A percentile compares a stretch with the other conserved stretches of the same genome.
phyloP scores from a whole-genome alignment of 2,797 vertebrate species.

The Anolis apletophallus region DNA sequence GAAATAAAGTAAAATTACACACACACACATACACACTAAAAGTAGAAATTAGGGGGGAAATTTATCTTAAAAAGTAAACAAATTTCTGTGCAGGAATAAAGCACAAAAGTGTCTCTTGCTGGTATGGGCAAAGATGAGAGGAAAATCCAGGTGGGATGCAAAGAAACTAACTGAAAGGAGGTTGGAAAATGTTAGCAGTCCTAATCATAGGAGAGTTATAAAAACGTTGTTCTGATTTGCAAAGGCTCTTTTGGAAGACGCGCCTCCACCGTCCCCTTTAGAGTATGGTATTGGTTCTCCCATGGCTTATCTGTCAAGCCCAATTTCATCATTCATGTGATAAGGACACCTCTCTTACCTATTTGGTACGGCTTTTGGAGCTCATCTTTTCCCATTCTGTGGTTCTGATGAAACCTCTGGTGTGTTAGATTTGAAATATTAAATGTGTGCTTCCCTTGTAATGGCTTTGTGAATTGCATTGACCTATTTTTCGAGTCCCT shows the following conservation, averaged over 20 bases:
- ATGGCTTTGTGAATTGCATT: neutral
- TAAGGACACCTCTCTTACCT: neutral
- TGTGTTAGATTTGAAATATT: slow-evolving; percentile 18
- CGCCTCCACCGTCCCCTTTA: too few species aligned
- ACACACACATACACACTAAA: too few species aligned
- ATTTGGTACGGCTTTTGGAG: neutral
- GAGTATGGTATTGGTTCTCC: neutral
- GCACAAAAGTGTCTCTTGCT: too few species aligned
- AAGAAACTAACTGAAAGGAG: too few species aligned
- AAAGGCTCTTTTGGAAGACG: neutral
- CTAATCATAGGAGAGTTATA: neutral
- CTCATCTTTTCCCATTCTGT: neutral
- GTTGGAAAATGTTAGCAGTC: too few species aligned
- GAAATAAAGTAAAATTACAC: too few species aligned
- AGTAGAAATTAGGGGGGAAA: too few species aligned
- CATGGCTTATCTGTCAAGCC: neutral
- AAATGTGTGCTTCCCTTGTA: neutral
- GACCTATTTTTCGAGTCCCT: neutral
- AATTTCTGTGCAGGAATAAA: too few species aligned
- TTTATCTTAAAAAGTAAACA: too few species aligned
- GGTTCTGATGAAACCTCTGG: slow-evolving; percentile 8
- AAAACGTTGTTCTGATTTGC: neutral
- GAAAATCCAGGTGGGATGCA: too few species aligned
- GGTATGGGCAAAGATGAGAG: too few species aligned
- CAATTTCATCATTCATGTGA: neutral